These are phyloP conservation scores for Drosophila prostipennis DNA, from an alignment of 2,888 invertebrate species.

Conservation along the genomic window DNA sequence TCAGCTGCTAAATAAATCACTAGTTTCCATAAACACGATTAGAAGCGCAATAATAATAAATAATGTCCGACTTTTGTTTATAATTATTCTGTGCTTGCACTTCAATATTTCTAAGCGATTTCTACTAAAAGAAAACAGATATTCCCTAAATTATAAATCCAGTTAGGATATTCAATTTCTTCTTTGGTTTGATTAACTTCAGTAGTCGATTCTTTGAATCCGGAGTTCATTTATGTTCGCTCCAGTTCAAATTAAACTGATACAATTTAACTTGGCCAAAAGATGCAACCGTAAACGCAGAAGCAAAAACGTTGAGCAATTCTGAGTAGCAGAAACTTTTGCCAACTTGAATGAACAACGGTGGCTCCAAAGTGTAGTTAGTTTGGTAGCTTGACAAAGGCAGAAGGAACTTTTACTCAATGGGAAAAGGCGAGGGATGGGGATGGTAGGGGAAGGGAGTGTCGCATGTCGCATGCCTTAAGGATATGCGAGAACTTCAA, in stretches of 20 bases:
- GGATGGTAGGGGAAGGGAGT: background rate
- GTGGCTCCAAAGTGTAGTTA: constrained; percentile 25
- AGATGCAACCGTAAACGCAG: constrained; percentile 29
- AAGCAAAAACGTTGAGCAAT: constrained; percentile 23
- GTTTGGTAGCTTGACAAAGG: constrained; percentile 34
- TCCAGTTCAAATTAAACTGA: constrained; percentile 32
- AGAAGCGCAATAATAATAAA: constrained; percentile 1
- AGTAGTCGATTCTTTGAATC: background rate
- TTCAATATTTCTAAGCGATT: background rate
- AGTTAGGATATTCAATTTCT: too few species aligned
- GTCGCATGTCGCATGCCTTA: constrained; percentile 40
- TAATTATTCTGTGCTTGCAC: too few species aligned
- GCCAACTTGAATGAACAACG: constrained; percentile 34
- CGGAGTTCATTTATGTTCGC: background rate
- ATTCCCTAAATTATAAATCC: background rate
- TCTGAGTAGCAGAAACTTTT: constrained; percentile 33
- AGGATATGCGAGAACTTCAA: constrained; percentile 52
- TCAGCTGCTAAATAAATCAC: background rate
- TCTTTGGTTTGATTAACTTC: background rate
- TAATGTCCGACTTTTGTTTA: background rate
- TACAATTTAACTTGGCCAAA: constrained; percentile 44
- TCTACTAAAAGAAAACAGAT: background rate
- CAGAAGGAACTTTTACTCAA: constrained; percentile 11
- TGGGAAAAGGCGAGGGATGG: background rate
- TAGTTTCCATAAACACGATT: background rate